Base-by-base conservation (phyloP, 2,888 invertebrate genomes). In the Empis stercorea region DNA sequence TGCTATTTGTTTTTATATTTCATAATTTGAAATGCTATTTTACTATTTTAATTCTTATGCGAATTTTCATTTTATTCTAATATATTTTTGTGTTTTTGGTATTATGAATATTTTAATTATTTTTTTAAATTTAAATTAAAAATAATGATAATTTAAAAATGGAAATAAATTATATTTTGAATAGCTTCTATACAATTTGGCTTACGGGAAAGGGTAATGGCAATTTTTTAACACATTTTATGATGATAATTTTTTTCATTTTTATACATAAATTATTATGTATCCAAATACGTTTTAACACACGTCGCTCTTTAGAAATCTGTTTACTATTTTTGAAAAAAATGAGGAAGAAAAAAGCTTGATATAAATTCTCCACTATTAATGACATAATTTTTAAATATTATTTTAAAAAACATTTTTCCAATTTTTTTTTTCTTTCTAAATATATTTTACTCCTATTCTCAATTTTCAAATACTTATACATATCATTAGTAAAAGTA, bases 161-260 rank as follows among this genome's bases (percentile, higher is more conserved):
- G 3, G 14, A 42, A 42, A 42, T 14, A 14, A 39, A 20, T 4
- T 4, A 34, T 34, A n/a, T 34, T 34, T 34, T 34, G 34, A 7
- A 42, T n/a, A 40, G 38, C 46, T 46, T 23, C 13, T 34, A 34
- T 34, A 10, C 7, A n/a, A 13, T n/a, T 34, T 53, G 52, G 67
- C 65, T 66, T 66, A 59, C 59, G 66, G 67, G 68, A 64, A 63
- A 60, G 65, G 66, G 64, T 66, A 67, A 65, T 66, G 66, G 66
- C 65, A 66, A 65, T 65, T 64, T 64, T 62, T 63, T 34, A 10
- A 15, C 39, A 14, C 23, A 39, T 27, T 30, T 44, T 34, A n/a
- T 32, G 5, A 16, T 30, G 15, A 15, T 40, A 7, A 4, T 42
- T 23, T 16, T 16, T 10, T 4, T 40, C 6, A 32, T 14, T 5